Evolutionary conservation across 1,140 invertebrate genomes (phyloP).

Genomic region (Drosophila azteca): DNA sequence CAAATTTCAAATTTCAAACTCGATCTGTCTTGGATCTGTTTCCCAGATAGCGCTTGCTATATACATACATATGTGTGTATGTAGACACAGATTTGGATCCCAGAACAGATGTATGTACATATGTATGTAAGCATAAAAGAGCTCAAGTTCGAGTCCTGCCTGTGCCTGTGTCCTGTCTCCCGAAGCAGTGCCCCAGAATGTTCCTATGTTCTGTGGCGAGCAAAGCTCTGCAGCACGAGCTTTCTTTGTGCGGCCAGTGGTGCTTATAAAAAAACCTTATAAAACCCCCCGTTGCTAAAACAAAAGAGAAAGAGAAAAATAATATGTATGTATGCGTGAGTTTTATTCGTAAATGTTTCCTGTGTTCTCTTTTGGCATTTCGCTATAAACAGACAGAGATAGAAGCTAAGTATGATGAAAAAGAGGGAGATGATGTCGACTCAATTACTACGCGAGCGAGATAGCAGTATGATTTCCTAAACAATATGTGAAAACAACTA

Average conservation of each 20-base stretch:
- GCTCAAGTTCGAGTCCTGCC: slow-evolving; percentile 36
- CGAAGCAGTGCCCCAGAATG: slow-evolving; percentile 45
- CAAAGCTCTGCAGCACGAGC: slow-evolving; percentile 45
- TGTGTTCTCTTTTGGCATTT: slow-evolving; percentile 45
- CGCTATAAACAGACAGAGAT: slow-evolving; percentile 22
- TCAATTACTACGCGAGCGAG: slow-evolving; percentile 60
- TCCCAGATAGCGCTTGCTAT: slow-evolving; percentile 22
- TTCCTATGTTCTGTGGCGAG: slow-evolving; percentile 38
- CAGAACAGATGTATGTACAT: too few species aligned
- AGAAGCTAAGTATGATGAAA: slow-evolving; percentile 11
- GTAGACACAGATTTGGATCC: not conserved
- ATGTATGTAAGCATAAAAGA: too few species aligned
- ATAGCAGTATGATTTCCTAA: slow-evolving; percentile 72
- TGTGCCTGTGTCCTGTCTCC: slow-evolving; percentile 28
- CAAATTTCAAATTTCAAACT: slow-evolving; percentile 22
- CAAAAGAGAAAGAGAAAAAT: slow-evolving; percentile 44
- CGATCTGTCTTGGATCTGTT: slow-evolving; percentile 2
- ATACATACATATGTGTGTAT: slow-evolving; percentile 3
- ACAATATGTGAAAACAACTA: slow-evolving; percentile 71
- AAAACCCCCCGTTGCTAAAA: too few species aligned
- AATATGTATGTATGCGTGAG: slow-evolving; percentile 42
- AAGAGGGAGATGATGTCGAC: slow-evolving; percentile 15
- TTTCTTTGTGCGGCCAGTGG: slow-evolving; percentile 4
- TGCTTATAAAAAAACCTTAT: slow-evolving; percentile 69
- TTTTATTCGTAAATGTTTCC: slow-evolving; percentile 60